Evolutionary conservation across 2,113 vertebrate species (phyloP), one percentile per base, ranked within the genome.

Genomic region (Sinocyclocheilus anshuiensis): DNA sequence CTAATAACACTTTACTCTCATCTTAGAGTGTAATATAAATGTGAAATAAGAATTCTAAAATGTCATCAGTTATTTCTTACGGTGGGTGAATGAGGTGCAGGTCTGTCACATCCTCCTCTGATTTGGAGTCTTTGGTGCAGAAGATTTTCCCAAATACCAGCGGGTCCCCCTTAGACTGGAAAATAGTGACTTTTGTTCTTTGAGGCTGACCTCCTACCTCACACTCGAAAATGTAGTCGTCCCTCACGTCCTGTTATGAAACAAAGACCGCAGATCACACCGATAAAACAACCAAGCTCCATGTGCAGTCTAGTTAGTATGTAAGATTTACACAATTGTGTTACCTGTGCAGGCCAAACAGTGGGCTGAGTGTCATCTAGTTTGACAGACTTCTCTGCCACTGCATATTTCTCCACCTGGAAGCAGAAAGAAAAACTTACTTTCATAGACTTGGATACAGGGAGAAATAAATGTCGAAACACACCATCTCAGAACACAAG

Each of bases 401-500:
- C 97, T 82, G 97, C 98, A 2, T 97, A 99, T 92, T 97, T 99
- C 90, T 99, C 98, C 91, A 99, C 98, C 98, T 99, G 91, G 55
- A 90, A 39, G 84, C 75, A 89, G 74, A 92, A 90, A 0, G 87
- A 61, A 71, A 89, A 84, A 67, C 78, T 36, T 88, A 55, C 85
- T 45, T 77, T 20, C 7, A 36, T 0, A 71, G 29, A 69, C 7
- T 36, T 69, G 65, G 7, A 1, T 18, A 8, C 15, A 69, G 7
- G 15, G 3, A 3, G 15, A 61, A 2, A 63, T 3, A 65, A 26
- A 61, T 11, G 24, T 65, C 2, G 0, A 67, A 69, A 69, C 65
- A 69, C 1, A 3, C 15, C 67, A 36, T 33, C 16, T 9, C 67
- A 69, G 26, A 33, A 18, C 26, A 69, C 13, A 69, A 33, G 13